Percentiles rank a stretch among this genome's conserved stretches.
phyloP scores from a whole-genome alignment of 1,140 invertebrate species.

The Helicorthomorpha holstii region DNA sequence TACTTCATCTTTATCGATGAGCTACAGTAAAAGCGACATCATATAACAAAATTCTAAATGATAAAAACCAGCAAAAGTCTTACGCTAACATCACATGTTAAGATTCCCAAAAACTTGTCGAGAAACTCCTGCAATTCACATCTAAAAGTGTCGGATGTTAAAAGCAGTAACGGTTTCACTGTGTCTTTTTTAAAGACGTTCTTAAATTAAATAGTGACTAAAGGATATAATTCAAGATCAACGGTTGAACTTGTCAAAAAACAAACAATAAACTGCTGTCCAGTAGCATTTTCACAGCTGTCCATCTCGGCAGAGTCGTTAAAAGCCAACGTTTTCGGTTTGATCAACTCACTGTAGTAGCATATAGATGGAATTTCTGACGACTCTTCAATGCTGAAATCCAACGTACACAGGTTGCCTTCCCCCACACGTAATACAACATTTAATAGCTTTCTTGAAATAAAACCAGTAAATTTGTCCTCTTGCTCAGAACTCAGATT shows the following conservation, averaged over 20 bases:
- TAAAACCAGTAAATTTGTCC: no score
- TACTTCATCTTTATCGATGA: not conserved
- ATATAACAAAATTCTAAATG: not conserved
- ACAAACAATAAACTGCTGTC: no score
- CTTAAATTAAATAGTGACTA: not conserved
- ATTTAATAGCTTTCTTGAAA: no score
- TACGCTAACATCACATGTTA: not conserved
- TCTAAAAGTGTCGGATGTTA: not conserved
- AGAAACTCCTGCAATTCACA: not conserved
- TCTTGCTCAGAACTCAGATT: no score
- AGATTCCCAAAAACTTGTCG: not conserved
- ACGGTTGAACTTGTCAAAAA: not conserved
- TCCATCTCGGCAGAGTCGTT: no score
- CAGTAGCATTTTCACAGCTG: no score
- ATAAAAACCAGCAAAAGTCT: not conserved
- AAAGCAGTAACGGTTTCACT: not conserved
- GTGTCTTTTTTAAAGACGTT: not conserved
- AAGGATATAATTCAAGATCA: not conserved
- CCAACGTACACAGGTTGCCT: no score
- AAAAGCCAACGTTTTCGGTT: no score
- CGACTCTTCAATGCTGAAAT: no score
- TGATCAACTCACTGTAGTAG: no score
- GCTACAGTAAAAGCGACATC: not conserved
- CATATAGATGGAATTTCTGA: no score
- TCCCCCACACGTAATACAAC: no score